Evolutionary conservation across 1,140 invertebrate species (phyloP).

Genomic region (Hyles euphorbiae): DNA sequence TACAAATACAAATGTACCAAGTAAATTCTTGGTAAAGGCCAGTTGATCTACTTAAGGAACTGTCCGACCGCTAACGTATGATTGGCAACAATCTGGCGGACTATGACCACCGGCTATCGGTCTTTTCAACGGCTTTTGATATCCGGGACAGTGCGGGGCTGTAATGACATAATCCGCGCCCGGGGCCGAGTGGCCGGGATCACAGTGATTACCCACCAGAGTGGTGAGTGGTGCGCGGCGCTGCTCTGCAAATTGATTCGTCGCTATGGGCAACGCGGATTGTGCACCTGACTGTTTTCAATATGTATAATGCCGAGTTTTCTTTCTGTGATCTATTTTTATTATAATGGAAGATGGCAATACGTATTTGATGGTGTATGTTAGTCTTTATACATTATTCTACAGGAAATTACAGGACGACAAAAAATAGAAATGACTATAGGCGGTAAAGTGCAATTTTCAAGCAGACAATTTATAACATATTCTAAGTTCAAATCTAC

Average conservation of each 20-base stretch:
- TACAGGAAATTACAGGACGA: too few species aligned
- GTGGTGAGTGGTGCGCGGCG: constrained; percentile 31
- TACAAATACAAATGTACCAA: too few species aligned
- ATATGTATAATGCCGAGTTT: too few species aligned
- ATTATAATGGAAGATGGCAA: too few species aligned
- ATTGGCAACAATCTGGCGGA: constrained; percentile 39
- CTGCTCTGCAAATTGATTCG: constrained; percentile 50
- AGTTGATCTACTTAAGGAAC: neutral
- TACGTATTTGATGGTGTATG: too few species aligned
- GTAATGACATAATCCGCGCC: constrained; percentile 61
- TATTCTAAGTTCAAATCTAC: too few species aligned
- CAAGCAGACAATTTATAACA: too few species aligned
- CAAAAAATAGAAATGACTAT: too few species aligned
- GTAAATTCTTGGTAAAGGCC: too few species aligned
- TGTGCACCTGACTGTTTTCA: constrained; percentile 22
- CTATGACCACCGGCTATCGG: constrained; percentile 31
- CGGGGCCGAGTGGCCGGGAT: constrained; percentile 35
- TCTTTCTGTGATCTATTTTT: too few species aligned
- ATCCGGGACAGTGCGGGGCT: constrained; percentile 32
- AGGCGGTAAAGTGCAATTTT: too few species aligned
- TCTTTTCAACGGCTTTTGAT: constrained; percentile 43
- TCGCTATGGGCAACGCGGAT: constrained; percentile 33
- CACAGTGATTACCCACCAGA: constrained; percentile 37
- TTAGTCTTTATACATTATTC: too few species aligned
- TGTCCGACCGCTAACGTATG: constrained; percentile 18